Conservation (phyloP, 2,113 vertebrate species). For the Promerops cafer region DNA sequence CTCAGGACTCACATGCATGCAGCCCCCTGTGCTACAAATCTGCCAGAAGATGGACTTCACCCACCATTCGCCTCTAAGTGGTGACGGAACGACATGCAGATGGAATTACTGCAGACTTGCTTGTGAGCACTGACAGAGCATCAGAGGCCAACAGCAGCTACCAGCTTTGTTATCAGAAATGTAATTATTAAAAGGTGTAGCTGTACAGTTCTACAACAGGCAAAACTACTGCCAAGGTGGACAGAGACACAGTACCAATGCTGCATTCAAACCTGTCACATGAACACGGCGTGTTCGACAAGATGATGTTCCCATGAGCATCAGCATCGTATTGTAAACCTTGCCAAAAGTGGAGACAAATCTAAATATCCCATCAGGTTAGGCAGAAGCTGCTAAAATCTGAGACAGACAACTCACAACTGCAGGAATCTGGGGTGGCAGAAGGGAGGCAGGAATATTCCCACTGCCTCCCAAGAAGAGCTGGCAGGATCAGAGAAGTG, state of each 20-base stretch:
- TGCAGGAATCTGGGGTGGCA: background rate
- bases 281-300: fast-evolving
- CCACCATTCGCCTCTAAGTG: background rate
- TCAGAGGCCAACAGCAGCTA: background rate
- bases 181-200: background rate
- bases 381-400: background rate
- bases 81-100: fast-evolving
- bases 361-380: background rate
- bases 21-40: background rate
- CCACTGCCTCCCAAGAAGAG: background rate
- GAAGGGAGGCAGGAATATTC: background rate
- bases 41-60: background rate
- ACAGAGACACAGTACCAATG: background rate
- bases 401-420: background rate
- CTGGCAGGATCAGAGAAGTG: background rate
- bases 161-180: background rate
- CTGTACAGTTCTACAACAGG: background rate
- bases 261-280: background rate
- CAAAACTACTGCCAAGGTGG: background rate
- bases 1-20: fast-evolving
- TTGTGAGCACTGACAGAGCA: background rate
- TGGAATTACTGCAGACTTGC: background rate
- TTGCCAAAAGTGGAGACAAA: background rate
- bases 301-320: background rate
- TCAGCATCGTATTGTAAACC: background rate